phyloP scores from a whole-genome alignment of 1,140 invertebrate species.

The Hypsibius dujardini region DNA sequence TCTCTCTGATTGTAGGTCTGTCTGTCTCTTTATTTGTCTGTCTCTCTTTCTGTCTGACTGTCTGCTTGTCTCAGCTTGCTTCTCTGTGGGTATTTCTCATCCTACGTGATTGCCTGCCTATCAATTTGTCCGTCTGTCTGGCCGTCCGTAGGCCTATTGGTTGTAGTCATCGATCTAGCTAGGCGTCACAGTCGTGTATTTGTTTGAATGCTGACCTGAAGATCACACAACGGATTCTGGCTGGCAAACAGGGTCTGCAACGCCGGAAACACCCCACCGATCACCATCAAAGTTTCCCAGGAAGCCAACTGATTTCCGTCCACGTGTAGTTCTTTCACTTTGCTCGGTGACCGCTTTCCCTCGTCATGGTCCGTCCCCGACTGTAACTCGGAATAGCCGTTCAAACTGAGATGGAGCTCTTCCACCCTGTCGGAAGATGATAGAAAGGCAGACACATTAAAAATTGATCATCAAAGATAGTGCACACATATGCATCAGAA shows the following conservation, averaged over 20 bases:
- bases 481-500: too few species aligned
- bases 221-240: conserved; percentile 1
- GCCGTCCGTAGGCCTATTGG: too few species aligned
- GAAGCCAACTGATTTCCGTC: conserved; percentile 14
- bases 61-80: too few species aligned
- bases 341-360: not conserved
- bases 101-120: too few species aligned
- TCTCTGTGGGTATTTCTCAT: too few species aligned
- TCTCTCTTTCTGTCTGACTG: too few species aligned
- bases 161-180: too few species aligned
- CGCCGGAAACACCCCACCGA: not conserved
- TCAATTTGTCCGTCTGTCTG: too few species aligned
- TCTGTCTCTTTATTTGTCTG: too few species aligned
- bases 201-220: not conserved
- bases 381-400: not conserved
- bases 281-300: not conserved
- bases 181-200: too few species aligned
- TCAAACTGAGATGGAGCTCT: conserved; percentile 1
- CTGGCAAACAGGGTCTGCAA: conserved; percentile 16
- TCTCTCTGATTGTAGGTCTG: too few species aligned
- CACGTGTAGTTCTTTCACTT: not conserved
- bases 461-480: too few species aligned
- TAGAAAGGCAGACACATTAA: not conserved
- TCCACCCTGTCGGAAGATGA: conserved; percentile 4
- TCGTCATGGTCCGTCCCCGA: not conserved